Percentiles rank a stretch among this genome's conserved stretches.
Conservation (phyloP, 2,113 vertebrate genomes). For the Nanorana parkeri region DNA sequence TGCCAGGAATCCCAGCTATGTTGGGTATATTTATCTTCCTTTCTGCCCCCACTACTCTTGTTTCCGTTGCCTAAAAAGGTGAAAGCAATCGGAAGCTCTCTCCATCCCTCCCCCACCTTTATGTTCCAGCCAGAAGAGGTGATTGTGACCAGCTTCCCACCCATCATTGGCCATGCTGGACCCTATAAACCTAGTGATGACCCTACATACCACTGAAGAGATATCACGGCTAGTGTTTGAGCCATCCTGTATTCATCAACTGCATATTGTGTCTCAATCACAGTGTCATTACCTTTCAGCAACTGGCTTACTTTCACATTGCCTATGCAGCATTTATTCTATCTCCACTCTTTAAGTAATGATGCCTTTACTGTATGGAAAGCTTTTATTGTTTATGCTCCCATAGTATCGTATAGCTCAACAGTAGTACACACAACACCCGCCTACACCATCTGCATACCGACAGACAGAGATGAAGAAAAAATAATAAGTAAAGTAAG, state of each 20-base stretch:
- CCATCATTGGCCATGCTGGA: constrained; percentile 2
- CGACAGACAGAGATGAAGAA: too few relatives aligned
- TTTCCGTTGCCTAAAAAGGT: constrained; percentile 57
- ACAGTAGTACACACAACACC: too few relatives aligned
- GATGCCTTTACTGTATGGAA: too few relatives aligned
- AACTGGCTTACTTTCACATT: too few relatives aligned
- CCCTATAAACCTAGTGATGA: constrained; percentile 41
- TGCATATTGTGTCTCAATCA: neutral
- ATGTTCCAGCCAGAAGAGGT: constrained; percentile 32
- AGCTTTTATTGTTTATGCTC: too few relatives aligned
- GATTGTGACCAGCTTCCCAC: constrained; percentile 17
- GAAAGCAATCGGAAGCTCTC: constrained; percentile 54
- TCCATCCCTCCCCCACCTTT: constrained; percentile 11
- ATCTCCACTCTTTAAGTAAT: too few relatives aligned
- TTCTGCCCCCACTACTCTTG: constrained; percentile 52
- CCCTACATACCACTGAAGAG: neutral
- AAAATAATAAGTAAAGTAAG: too few relatives aligned
- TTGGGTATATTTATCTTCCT: constrained; percentile 57
- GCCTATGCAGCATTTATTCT: too few relatives aligned
- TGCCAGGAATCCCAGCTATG: constrained; percentile 54
- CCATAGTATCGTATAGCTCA: too few relatives aligned
- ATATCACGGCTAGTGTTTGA: neutral
- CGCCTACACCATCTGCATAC: too few relatives aligned
- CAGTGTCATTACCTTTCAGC: neutral
- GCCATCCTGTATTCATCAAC: neutral